Percentiles rank a stretch among this genome's conserved stretches.
phyloP scores from a whole-genome alignment of 2,797 vertebrate species.

The Okamejei kenojei region DNA sequence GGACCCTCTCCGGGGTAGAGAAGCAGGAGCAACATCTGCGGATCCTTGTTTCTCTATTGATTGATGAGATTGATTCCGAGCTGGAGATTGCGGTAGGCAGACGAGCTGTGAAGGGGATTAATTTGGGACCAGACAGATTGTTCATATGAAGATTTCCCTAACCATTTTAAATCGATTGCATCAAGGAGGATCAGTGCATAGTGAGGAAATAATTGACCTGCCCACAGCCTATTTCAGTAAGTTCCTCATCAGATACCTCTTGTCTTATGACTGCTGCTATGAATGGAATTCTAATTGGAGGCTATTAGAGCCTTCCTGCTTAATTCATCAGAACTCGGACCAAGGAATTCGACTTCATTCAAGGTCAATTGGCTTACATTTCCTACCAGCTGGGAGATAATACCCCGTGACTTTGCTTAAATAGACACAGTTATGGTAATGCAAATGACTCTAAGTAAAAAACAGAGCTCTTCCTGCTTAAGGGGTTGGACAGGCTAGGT shows the following conservation, averaged over 20 bases:
- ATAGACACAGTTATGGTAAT: background rate
- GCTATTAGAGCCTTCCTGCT: background rate
- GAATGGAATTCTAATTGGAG: background rate
- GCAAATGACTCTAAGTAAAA: background rate
- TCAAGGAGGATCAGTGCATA: background rate
- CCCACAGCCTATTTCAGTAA: background rate
- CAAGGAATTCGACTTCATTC: background rate
- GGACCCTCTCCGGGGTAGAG: too few relatives aligned
- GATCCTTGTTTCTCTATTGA: background rate
- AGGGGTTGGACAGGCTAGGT: too few relatives aligned
- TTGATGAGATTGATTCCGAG: background rate
- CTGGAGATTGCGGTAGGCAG: background rate
- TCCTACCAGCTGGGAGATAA: background rate
- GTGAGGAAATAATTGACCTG: background rate
- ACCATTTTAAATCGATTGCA: background rate
- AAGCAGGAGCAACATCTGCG: background rate
- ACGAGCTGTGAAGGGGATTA: background rate
- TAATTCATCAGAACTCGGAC: background rate
- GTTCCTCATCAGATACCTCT: background rate
- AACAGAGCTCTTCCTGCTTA: background rate
- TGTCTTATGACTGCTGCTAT: conserved; percentile 7
- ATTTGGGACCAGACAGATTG: background rate
- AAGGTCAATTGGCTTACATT: background rate
- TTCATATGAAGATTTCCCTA: too few relatives aligned
- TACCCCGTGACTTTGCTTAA: background rate